These are phyloP conservation scores for Serilophus lunatus DNA, from an alignment of 2,113 vertebrate genomes.

Conservation along the genomic window DNA sequence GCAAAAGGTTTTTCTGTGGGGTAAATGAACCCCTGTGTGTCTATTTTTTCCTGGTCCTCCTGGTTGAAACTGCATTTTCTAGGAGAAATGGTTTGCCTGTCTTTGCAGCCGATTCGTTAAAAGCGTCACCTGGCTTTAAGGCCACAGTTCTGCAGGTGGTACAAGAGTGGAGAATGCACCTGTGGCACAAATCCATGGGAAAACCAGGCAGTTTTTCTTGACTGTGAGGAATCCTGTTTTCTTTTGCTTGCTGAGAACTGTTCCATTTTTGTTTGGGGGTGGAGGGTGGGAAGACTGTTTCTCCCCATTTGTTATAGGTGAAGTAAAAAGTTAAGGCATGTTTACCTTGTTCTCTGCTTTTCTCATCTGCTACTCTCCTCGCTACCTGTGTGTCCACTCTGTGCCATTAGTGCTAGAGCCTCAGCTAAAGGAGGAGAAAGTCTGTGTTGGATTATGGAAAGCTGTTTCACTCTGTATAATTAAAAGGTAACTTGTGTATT, in stretches of 20 bases:
- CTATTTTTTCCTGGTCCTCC: neutral
- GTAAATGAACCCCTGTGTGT: neutral
- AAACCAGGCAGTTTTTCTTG: neutral
- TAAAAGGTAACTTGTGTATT: slow-evolving; percentile 54
- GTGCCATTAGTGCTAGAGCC: slow-evolving; percentile 57
- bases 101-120: neutral
- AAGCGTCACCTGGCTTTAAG: neutral
- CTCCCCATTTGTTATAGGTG: slow-evolving; percentile 10
- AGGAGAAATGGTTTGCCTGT: neutral
- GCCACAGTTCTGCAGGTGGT: neutral
- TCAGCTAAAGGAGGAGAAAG: slow-evolving; percentile 58
- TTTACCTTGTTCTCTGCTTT: slow-evolving; percentile 62
- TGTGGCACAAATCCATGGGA: neutral
- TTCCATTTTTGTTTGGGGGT: neutral
- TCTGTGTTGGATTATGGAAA: slow-evolving; percentile 62
- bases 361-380: slow-evolving; percentile 48
- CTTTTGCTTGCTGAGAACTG: neutral
- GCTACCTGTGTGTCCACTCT: slow-evolving; percentile 50
- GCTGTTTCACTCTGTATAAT: slow-evolving; percentile 55
- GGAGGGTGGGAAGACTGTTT: slow-evolving; percentile 1
- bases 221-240: neutral
- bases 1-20: neutral
- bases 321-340: slow-evolving; percentile 37
- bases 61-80: neutral
- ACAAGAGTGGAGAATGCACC: neutral